Evolutionary conservation across 2,113 vertebrate species (phyloP).

Genomic region (Mungos mungo): DNA sequence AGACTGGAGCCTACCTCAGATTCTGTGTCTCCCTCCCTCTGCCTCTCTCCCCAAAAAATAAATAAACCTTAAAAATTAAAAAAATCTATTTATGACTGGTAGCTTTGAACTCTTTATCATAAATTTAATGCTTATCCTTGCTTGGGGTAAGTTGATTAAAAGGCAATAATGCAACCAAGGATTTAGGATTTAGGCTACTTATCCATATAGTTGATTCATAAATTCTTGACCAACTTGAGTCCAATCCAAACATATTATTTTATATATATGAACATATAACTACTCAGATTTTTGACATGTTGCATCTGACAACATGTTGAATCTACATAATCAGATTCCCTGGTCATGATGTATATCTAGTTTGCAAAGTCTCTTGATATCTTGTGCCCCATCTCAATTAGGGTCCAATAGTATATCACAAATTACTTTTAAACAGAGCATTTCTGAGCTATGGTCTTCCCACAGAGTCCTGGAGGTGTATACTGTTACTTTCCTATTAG

Average conservation of each 20-base stretch:
- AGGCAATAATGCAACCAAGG: not conserved
- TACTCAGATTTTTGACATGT: not conserved
- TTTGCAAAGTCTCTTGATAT: not conserved
- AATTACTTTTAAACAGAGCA: not conserved
- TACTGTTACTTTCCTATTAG: not conserved
- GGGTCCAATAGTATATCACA: not conserved
- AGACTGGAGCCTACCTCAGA: too few species aligned
- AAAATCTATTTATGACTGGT: not conserved
- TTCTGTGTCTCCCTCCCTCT: too few species aligned
- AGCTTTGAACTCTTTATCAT: not conserved
- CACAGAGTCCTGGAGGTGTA: not conserved
- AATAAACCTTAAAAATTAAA: too few species aligned
- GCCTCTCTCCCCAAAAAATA: too few species aligned
- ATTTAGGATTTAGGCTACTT: not conserved
- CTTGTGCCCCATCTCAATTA: not conserved
- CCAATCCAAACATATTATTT: constrained; percentile 7
- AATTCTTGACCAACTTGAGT: not conserved
- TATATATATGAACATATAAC: not conserved
- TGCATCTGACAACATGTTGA: not conserved
- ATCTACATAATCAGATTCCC: not conserved
- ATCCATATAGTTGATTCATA: not conserved
- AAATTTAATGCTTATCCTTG: not conserved
- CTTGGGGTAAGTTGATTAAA: not conserved
- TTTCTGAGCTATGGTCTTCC: not conserved
- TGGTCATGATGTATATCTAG: not conserved